phyloP scores from a whole-genome alignment of 1,140 invertebrate species.

The Cherax destructor region DNA sequence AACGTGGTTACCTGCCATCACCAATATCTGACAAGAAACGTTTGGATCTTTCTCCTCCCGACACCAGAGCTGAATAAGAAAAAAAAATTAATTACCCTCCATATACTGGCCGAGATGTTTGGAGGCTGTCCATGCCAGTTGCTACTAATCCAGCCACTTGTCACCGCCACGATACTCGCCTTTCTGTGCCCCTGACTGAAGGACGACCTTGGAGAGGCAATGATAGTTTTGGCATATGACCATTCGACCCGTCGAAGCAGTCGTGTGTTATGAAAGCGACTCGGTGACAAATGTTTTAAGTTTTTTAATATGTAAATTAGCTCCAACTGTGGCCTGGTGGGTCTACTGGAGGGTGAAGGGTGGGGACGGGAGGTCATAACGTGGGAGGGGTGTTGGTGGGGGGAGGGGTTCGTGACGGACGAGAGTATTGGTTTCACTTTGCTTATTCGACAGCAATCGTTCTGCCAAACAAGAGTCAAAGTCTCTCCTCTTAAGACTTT shows the following conservation, averaged over 20 bases:
- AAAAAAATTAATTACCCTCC: conserved; percentile 33
- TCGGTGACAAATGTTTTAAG: conserved; percentile 57
- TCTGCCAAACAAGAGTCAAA: no score
- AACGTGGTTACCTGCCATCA: no score
- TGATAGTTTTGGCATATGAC: conserved; percentile 1
- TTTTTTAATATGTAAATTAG: conserved; percentile 56
- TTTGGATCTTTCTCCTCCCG: not conserved
- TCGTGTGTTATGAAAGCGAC: conserved; percentile 42
- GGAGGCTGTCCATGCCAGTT: conserved; percentile 5
- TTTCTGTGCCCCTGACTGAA: not conserved
- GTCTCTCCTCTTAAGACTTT: no score
- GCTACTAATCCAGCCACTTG: conserved; percentile 4
- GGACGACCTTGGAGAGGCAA: not conserved
- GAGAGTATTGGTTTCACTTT: no score
- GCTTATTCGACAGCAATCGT: no score
- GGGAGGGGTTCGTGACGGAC: no score
- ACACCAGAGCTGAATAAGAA: conserved; percentile 14
- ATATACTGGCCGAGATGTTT: conserved; percentile 31
- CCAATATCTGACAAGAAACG: no score
- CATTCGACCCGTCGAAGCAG: conserved; percentile 32
- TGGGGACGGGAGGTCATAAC: not conserved
- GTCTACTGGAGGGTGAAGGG: not conserved
- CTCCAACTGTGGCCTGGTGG: conserved; percentile 37
- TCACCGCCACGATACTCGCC: not conserved
- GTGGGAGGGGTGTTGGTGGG: not conserved